Conservation (phyloP, 2,113 vertebrate genomes). For the Blennius ocellaris region DNA sequence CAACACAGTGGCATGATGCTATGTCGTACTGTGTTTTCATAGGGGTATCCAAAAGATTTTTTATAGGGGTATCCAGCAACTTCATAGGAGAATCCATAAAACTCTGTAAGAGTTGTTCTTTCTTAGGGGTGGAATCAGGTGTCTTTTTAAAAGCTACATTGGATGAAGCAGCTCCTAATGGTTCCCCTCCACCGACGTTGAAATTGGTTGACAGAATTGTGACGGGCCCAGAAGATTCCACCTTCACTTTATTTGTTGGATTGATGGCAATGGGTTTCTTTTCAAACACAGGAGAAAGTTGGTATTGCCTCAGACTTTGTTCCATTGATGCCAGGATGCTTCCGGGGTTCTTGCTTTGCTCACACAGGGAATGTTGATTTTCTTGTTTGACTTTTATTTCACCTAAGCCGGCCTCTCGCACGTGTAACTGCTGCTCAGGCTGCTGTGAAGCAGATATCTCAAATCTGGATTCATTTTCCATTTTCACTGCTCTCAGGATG, state of each 20-base stretch:
- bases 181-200: slow-evolving; percentile 74
- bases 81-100: slow-evolving; percentile 97
- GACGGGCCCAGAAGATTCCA: slow-evolving; percentile 90
- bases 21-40: slow-evolving; percentile 98
- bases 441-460: slow-evolving; percentile 75
- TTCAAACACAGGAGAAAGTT: slow-evolving; percentile 91
- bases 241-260: slow-evolving; percentile 90
- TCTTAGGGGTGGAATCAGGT: slow-evolving; percentile 89
- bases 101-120: slow-evolving; percentile 88
- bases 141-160: slow-evolving; percentile 67
- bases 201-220: slow-evolving; percentile 88
- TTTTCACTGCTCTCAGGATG: slow-evolving; percentile 83
- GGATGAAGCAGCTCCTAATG: slow-evolving; percentile 22
- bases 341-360: slow-evolving; percentile 77
- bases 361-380: slow-evolving; percentile 80
- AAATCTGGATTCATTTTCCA: slow-evolving; percentile 84
- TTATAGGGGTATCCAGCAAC: slow-evolving; percentile 92
- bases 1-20: slow-evolving; percentile 94
- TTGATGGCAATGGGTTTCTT: slow-evolving; percentile 88
- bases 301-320: slow-evolving; percentile 92
- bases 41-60: slow-evolving; percentile 94
- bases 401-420: slow-evolving; percentile 74
- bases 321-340: slow-evolving; percentile 97
- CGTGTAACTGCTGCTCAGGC: slow-evolving; percentile 61
- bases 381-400: slow-evolving; percentile 89